Percentiles rank a stretch among this genome's conserved stretches.
These are phyloP conservation scores for Sus scrofa DNA, from an alignment of 2,113 vertebrate species.

Conservation along the genomic window DNA sequence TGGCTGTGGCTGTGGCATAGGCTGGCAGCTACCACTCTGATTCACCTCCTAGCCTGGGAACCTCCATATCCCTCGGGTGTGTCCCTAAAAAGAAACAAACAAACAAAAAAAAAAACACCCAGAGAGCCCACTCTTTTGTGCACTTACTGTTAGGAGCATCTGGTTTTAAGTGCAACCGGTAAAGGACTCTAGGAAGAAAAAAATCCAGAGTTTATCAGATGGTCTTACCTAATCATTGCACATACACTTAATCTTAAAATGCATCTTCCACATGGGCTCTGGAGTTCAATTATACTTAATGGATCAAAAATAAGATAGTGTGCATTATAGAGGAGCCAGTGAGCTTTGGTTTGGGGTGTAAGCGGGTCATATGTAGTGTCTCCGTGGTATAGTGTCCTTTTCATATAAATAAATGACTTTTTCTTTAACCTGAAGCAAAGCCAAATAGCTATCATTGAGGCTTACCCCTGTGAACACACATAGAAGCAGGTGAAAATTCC, in stretches of 20 bases:
- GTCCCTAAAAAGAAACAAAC: too few species aligned
- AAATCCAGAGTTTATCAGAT: background rate
- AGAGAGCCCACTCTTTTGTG: background rate
- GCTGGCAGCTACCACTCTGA: too few species aligned
- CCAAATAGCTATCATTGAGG: background rate
- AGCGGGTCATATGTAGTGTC: background rate
- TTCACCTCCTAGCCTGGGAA: too few species aligned
- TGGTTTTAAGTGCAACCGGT: background rate
- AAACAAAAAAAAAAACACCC: background rate
- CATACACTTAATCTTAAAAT: background rate
- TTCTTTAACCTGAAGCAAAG: background rate
- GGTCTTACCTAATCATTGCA: background rate
- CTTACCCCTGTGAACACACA: background rate
- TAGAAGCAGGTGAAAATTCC: background rate
- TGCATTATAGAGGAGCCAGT: accelerated
- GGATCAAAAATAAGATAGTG: background rate
- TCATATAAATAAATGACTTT: background rate
- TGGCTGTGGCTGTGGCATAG: too few species aligned
- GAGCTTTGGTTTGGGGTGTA: background rate
- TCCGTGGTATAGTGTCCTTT: accelerated
- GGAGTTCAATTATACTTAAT: background rate
- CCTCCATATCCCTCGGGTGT: too few species aligned
- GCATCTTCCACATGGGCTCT: background rate
- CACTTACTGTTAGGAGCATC: background rate
- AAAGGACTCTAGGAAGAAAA: background rate